phyloP scores from a whole-genome alignment of 2,888 invertebrate genomes.

The Rotaria sp. region DNA sequence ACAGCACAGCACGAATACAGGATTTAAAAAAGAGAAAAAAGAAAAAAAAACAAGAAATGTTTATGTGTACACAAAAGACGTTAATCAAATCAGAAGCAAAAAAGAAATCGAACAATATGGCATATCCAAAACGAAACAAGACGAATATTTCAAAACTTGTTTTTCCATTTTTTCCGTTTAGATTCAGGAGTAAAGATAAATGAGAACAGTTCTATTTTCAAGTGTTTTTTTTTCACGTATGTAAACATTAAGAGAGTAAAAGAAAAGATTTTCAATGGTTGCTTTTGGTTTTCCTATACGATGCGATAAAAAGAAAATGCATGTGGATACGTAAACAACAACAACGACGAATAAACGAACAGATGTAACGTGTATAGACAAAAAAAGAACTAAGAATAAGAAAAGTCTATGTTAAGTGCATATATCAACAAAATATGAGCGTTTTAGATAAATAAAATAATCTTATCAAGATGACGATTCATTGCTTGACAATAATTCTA shows the following conservation, averaged over 20 bases:
- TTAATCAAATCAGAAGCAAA: not conserved
- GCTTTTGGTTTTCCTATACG: not conserved
- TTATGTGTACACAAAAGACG: not conserved
- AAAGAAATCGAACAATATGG: not conserved
- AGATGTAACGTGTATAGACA: not conserved
- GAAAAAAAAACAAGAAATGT: not conserved
- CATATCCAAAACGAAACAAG: not conserved
- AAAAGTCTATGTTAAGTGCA: not conserved
- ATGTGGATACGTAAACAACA: not conserved
- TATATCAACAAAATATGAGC: not conserved
- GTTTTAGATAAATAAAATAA: not conserved
- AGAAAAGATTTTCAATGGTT: not conserved
- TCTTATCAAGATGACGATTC: not conserved
- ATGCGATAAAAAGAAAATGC: not conserved
- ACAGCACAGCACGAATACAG: constrained; percentile 9
- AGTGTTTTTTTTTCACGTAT: not conserved
- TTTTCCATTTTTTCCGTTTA: not conserved
- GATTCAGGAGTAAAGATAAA: not conserved
- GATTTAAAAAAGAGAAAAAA: not conserved
- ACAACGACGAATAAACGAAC: not conserved
- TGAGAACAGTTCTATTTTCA: not conserved
- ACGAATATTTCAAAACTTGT: not conserved
- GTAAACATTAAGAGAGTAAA: not conserved
- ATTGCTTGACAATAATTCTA: not conserved
- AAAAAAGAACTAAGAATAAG: not conserved